phyloP scores from a whole-genome alignment of 2,113 vertebrate genomes.

The Sardina pilchardus region DNA sequence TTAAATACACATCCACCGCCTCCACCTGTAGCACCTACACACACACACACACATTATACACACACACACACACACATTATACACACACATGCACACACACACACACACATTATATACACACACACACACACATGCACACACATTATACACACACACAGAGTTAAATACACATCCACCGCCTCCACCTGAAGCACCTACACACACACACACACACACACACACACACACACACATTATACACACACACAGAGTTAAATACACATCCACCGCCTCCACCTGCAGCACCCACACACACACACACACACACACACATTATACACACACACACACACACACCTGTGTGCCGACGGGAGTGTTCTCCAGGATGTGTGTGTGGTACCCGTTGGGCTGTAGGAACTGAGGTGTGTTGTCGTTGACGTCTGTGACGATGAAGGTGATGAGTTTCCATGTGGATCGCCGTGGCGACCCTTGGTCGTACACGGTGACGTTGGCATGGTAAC shows the following conservation, averaged over 20 bases:
- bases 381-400: constrained; percentile 81
- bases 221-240: constrained; percentile 9
- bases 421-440: constrained; percentile 85
- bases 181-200: constrained; percentile 85
- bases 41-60: constrained; percentile 16
- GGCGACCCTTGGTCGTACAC: constrained; percentile 92
- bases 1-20: constrained; percentile 91
- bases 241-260: neutral
- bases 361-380: constrained; percentile 82
- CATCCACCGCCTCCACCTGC: too few relatives aligned
- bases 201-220: constrained; percentile 14
- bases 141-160: constrained; percentile 11
- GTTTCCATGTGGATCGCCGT: constrained; percentile 84
- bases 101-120: constrained; percentile 10
- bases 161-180: constrained; percentile 91
- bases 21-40: constrained; percentile 85
- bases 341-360: constrained; percentile 91
- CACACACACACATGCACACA: constrained; percentile 61
- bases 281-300: neutral
- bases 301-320: neutral
- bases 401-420: constrained; percentile 93
- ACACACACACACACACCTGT: constrained; percentile 54
- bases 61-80: too few relatives aligned
- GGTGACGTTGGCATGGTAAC: constrained; percentile 92
- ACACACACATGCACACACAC: constrained; percentile 55